Evolutionary conservation across 2,888 invertebrate genomes (phyloP).

Genomic region (Leptopilina drosophilae): DNA sequence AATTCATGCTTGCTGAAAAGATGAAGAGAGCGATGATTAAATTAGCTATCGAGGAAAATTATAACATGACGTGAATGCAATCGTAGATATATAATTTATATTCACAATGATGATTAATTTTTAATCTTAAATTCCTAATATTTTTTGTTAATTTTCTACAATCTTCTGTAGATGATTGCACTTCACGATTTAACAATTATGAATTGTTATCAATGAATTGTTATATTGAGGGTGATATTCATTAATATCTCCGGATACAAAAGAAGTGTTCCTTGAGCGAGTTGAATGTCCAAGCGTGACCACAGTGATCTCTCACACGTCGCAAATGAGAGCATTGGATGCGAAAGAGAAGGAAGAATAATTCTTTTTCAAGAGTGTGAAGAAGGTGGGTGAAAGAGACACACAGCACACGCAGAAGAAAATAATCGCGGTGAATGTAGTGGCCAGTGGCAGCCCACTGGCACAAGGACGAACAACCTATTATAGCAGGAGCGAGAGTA

Average conservation of each 20-base stretch:
- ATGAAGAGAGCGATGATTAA: conserved; percentile 25
- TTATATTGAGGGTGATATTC: not conserved
- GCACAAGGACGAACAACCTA: conserved; percentile 69
- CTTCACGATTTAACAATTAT: no score
- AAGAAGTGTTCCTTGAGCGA: not conserved
- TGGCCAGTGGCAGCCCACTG: conserved; percentile 65
- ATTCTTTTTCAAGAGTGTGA: conserved; percentile 37
- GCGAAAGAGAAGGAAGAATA: conserved; percentile 25
- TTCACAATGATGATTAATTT: conserved; percentile 29
- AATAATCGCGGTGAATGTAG: conserved; percentile 63
- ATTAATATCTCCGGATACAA: not conserved
- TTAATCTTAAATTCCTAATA: not conserved
- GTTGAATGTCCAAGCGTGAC: conserved; percentile 31
- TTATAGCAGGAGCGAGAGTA: conserved; percentile 72
- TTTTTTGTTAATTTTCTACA: no score
- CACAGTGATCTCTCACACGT: conserved; percentile 41
- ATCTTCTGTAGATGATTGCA: no score
- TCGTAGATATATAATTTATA: not conserved
- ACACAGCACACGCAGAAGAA: conserved; percentile 64
- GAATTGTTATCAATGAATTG: not conserved
- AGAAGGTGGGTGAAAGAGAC: conserved; percentile 32
- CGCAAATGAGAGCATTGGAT: conserved; percentile 31
- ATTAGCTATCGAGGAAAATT: conserved; percentile 13
- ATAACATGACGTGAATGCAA: conserved; percentile 3
- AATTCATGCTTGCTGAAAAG: conserved; percentile 26